Base-by-base conservation (phyloP, 2,888 invertebrate species). In the Heliconius cydno region DNA sequence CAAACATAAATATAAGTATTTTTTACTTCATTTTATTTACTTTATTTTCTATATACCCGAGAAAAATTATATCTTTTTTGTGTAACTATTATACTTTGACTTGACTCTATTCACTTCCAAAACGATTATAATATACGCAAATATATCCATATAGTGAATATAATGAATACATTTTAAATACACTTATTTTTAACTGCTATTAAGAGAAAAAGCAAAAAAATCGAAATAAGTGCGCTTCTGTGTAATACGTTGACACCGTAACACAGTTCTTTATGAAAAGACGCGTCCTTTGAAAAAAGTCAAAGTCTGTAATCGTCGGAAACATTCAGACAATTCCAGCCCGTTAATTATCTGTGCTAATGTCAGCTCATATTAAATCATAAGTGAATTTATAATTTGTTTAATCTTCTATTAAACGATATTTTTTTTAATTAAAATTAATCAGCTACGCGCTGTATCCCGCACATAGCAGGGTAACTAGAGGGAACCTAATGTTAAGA, bases 231-330 rank as follows among this genome's bases (percentile, higher is more conserved):
- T 60, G 3, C n/a, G 6, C 38, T 34, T 60, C 25, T 19, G 9
- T 60, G 73, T 73, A 3, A 30, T 57, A 60, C 60, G 34, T 34
- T 73, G 60, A 60, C 60, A 60, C 60, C 73, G 57, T 57, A 60
- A 73, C 73, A 73, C 60, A 38, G 73, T 73, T 73, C 73, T 73
- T 57, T 60, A 25, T 25, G 41, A 34, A 60, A 73, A n/a, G n/a
- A 34, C 34, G 30, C 25, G 28, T 22, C 34, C 73, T 73, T 73
- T 73, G 13, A 73, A 73, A 57, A 57, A 6, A 13, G n/a, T 34
- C 22, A 57, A n/a, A 73, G 34, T 25, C 34, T 73, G 34, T 57
- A n/a, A 73, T 60, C 6, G 73, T 19, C 34, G 60, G 73, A 60
- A 60, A 15, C 34, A 15, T 34, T 52, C 5, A 28, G 13, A 30